Evolutionary conservation across 2,113 vertebrate genomes (phyloP).

Genomic region (Rhagologus leucostigma): DNA sequence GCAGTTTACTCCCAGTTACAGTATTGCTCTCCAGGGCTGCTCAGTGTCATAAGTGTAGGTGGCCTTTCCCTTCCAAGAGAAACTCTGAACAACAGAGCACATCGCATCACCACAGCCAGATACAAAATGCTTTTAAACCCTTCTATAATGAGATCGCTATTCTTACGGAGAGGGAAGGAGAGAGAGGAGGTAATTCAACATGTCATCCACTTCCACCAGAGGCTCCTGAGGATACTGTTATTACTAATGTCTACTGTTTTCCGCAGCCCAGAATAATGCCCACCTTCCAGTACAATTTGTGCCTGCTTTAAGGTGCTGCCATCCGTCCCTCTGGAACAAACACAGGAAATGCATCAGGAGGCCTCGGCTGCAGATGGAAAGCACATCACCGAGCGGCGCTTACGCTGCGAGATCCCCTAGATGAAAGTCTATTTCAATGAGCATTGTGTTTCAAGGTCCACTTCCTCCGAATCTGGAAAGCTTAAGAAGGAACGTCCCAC

Average conservation of each 20-base stretch:
- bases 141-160: neutral
- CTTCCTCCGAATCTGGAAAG: slow-evolving; percentile 75
- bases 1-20: neutral
- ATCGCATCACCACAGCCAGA: neutral
- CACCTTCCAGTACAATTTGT: slow-evolving; percentile 53
- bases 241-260: slow-evolving; percentile 9
- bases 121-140: neutral
- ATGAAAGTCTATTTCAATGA: slow-evolving; percentile 77
- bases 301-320: slow-evolving; percentile 68
- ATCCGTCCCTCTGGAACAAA: slow-evolving; percentile 76
- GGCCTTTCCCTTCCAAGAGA: neutral
- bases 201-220: slow-evolving; percentile 15
- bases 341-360: slow-evolving; percentile 78
- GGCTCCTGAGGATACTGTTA: slow-evolving; percentile 6
- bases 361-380: slow-evolving; percentile 64
- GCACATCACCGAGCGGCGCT: slow-evolving; percentile 47
- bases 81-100: neutral
- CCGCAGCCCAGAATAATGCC: slow-evolving; percentile 58
- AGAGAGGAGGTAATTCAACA: neutral
- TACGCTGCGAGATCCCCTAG: slow-evolving; percentile 56
- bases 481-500: slow-evolving; percentile 79
- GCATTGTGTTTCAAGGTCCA: slow-evolving; percentile 78
- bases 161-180: neutral
- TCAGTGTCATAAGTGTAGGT: fast-evolving
- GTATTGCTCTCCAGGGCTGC: neutral